Evolutionary conservation across 2,113 vertebrate species (phyloP), one percentile per base, ranked within the genome.

Genomic region (Mobula hypostoma): DNA sequence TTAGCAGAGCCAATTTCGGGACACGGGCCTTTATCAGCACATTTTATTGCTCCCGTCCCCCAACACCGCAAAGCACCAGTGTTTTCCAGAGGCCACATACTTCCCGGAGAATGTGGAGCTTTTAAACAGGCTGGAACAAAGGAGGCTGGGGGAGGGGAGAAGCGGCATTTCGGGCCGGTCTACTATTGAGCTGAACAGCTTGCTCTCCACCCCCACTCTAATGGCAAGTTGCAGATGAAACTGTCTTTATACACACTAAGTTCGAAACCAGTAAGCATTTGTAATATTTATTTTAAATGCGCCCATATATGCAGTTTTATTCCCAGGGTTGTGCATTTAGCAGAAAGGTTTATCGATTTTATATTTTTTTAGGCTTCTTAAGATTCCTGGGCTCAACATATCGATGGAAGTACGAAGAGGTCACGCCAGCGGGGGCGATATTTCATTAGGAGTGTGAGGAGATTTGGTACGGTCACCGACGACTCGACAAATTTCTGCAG

Each of bases 141-240:
- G 63, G 85, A 90, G 56, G 58, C 6, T 90, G 58, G 85, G 85
- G 85, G 85, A 66, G 85, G 61, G 83, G 85, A 32, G 58, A 66
- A 11, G 14, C 83, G 2, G 12, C 27, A 85, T 24, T 27, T n/a
- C 83, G 63, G 48, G 27, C 83, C 29, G 29, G 24, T 27, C 83
- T 63, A 12, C 56, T 63, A 14, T 61, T 19, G 82, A 85, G 48
- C 48, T 58, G 17, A 63, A 56, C n/a, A 14, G 17, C 58, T 29
- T 7, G 82, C 29, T 63, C 58, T 9, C 24, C 9, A 9, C 8
- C 1, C 83, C 36, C 56, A 21, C 72, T 19, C 56, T 61, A 17
- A 9, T 63, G 27, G 61, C 17, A 74, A 24, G 72, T 74, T 74
- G 21, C 15, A 21, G 17, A 74, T 74, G 24, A 74, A 74, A 74